Conservation (phyloP, 2,113 vertebrate species). For the Sisor rabdophorus region DNA sequence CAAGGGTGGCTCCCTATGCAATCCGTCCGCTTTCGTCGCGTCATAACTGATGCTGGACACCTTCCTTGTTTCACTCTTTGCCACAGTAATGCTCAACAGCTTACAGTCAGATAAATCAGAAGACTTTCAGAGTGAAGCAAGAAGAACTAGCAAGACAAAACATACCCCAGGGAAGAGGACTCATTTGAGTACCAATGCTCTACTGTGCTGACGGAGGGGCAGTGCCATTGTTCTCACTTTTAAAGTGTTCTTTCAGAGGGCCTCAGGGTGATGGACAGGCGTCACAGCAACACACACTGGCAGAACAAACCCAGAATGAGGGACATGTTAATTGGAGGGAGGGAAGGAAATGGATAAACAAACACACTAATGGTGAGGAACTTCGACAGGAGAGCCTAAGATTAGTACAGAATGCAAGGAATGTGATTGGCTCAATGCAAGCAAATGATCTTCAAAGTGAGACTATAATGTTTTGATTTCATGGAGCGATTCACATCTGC, state of each 20-base stretch:
- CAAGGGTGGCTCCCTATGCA: slow-evolving; percentile 44
- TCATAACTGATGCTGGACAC: slow-evolving; percentile 36
- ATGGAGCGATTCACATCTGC: slow-evolving; percentile 44
- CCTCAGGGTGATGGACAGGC: slow-evolving; percentile 55
- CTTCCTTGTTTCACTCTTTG: slow-evolving; percentile 14
- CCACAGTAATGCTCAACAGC: slow-evolving; percentile 39
- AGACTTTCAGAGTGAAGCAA: slow-evolving; percentile 28
- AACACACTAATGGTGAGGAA: slow-evolving; percentile 54
- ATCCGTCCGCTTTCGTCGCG: slow-evolving; percentile 39
- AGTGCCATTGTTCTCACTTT: slow-evolving; percentile 54
- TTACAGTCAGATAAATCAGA: slow-evolving; percentile 46
- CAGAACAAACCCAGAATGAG: slow-evolving; percentile 48
- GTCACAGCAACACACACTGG: slow-evolving; percentile 53
- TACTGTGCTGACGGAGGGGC: slow-evolving; percentile 47
- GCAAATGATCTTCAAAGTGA: slow-evolving; percentile 48
- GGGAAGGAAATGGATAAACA: slow-evolving; percentile 57
- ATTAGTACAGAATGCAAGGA: slow-evolving; percentile 50
- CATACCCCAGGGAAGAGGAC: slow-evolving; percentile 48
- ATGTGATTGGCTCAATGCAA: slow-evolving; percentile 52
- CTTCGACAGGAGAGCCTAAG: slow-evolving; percentile 53
- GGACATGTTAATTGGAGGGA: slow-evolving; percentile 58
- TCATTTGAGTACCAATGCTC: slow-evolving; percentile 56
- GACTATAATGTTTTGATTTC: slow-evolving; percentile 39
- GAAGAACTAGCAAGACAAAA: slow-evolving; percentile 48
- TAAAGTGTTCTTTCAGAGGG: slow-evolving; percentile 53